Base-by-base conservation (phyloP, 2,888 invertebrate genomes). In the Erannis defoliaria region DNA sequence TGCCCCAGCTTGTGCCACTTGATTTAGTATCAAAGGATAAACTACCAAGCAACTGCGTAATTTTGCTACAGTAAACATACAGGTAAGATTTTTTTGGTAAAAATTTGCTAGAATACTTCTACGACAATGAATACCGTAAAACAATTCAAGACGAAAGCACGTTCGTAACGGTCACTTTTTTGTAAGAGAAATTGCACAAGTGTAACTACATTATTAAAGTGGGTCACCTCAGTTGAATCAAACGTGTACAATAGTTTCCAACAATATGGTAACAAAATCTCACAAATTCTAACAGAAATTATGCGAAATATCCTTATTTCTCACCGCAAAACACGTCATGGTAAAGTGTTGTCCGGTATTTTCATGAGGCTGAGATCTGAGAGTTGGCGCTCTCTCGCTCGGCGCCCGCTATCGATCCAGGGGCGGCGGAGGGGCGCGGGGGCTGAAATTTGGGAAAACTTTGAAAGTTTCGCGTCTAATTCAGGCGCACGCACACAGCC, bases 381-480 rank as follows among this genome's bases (percentile, higher is more conserved):
- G 82, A 81, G 78, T 77, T 80, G 69, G 84, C 67, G 68, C 83
- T 81, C 81, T 82, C 82, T 82, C 82, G 86, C 87, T 85, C 86
- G 84, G 78, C 86, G 86, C 87, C 80, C 84, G 89, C 73, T 91
- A 92, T 92, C 90, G 90, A 90, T 90, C 90, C 81, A 73, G 79
- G 77, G 77, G 78, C 68, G 78, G 78, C 70, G 80, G 33, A 64
- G 81, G 76, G 80, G 76, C 71, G 80, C 83, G 89, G 85, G 86
- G 89, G 88, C 85, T 86, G 85, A 90, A 93, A 93, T 92, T 93
- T 92, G 92, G 93, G 93, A 93, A 93, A 93, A 93, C 93, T 93
- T 93, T 91, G 92, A 93, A 93, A 93, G 93, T 93, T 93, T 92
- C 89, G 88, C 93, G 92, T 93, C 92, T 93, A 93, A 92, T 93